Percentiles rank a stretch among this genome's conserved stretches.
These are phyloP conservation scores for Drosophila mimetica DNA, from an alignment of 2,888 invertebrate genomes.

Conservation along the genomic window DNA sequence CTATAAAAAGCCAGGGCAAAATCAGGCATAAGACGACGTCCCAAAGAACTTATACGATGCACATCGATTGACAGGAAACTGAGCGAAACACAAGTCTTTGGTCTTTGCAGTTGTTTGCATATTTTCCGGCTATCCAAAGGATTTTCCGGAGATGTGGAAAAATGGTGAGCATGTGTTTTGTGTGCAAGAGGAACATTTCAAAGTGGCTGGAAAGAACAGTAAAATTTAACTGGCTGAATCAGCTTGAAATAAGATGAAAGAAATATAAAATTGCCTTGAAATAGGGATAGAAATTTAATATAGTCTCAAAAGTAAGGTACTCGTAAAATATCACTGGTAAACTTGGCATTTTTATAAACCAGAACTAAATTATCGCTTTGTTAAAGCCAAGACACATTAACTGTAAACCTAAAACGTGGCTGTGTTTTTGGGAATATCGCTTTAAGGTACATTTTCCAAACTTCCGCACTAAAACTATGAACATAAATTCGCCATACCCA, in stretches of 20 bases:
- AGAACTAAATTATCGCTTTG: neutral
- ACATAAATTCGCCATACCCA: neutral
- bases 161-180: conserved; percentile 45
- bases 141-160: conserved; percentile 3
- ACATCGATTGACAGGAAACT: conserved; percentile 44
- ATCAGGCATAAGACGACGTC: conserved; percentile 23
- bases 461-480: neutral
- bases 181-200: conserved; percentile 8
- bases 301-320: neutral
- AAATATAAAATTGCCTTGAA: neutral
- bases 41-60: conserved; percentile 28
- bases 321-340: neutral
- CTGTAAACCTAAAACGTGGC: neutral
- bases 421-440: neutral
- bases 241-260: conserved; percentile 17
- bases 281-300: neutral
- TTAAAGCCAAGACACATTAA: neutral
- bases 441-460: neutral
- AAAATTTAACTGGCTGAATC: conserved; percentile 44
- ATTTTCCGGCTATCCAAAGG: conserved; percentile 24
- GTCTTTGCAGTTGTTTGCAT: conserved; percentile 47
- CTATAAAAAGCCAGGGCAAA: conserved; percentile 61
- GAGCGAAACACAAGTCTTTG: conserved; percentile 18
- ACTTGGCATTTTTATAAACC: neutral
- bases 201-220: conserved; percentile 14